Evolutionary conservation across 2,113 vertebrate genomes (phyloP).

Genomic region (Siphamia tubifer): DNA sequence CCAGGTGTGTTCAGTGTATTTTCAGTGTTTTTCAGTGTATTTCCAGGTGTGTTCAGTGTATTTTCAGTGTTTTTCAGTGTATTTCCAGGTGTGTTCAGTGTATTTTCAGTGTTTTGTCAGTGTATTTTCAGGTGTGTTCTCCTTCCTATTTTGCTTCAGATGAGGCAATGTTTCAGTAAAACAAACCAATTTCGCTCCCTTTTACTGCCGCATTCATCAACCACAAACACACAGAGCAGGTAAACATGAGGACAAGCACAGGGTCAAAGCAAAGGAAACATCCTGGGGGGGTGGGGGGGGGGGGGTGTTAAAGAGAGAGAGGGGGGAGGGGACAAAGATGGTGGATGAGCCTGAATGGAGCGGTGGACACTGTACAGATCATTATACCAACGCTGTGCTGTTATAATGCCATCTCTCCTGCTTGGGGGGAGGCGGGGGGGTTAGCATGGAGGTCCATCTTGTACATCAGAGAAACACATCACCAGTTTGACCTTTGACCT

Average conservation of each 20-base stretch:
- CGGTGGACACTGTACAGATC: background rate
- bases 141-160: background rate
- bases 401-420: constrained; percentile 32
- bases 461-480: constrained; percentile 9
- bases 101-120: background rate
- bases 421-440: background rate
- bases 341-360: background rate
- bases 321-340: constrained; percentile 22
- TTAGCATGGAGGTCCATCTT: constrained; percentile 7
- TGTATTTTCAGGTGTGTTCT: background rate
- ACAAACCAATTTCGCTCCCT: constrained; percentile 29
- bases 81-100: background rate
- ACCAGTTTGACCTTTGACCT: constrained; percentile 38
- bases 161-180: constrained; percentile 47
- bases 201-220: constrained; percentile 43
- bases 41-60: background rate
- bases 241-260: constrained; percentile 32
- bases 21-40: too few species aligned
- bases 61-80: too few species aligned
- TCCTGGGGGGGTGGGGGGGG: background rate
- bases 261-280: constrained; percentile 38
- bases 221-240: constrained; percentile 35
- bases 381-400: constrained; percentile 46
- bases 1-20: too few species aligned
- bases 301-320: background rate